Conservation (phyloP, 2,797 vertebrate genomes). For the Amblyopsis hoosieri region DNA sequence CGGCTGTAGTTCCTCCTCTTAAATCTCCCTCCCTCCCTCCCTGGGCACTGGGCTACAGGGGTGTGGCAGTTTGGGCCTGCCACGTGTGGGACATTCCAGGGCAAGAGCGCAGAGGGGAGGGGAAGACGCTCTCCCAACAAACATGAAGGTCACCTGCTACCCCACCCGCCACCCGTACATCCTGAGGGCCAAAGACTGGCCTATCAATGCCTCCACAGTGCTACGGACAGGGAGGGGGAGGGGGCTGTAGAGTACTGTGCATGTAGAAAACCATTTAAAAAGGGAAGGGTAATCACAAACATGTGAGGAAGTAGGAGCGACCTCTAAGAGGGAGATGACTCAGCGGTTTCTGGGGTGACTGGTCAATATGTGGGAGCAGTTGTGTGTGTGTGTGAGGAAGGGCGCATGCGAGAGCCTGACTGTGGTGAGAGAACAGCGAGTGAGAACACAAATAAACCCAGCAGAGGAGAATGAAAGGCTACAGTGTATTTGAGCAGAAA, state of each 20-base stretch:
- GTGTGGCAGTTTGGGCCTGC: slow-evolving; percentile 76
- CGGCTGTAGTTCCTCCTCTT: too few species aligned
- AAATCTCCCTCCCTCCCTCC: slow-evolving; percentile 16
- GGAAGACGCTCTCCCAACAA: slow-evolving; percentile 17
- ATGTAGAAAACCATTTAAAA: slow-evolving; percentile 6
- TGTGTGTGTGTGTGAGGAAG: slow-evolving; percentile 4
- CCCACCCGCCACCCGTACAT: neutral
- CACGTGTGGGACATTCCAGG: slow-evolving; percentile 84
- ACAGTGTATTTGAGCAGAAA: slow-evolving; percentile 58
- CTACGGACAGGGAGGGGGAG: slow-evolving; percentile 19
- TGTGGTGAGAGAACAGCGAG: slow-evolving; percentile 48
- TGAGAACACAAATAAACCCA: slow-evolving; percentile 65
- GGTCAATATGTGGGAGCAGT: slow-evolving; percentile 30
- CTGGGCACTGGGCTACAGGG: slow-evolving; percentile 35
- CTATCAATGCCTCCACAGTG: slow-evolving; percentile 2
- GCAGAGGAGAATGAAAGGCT: slow-evolving; percentile 51
- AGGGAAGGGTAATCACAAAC: slow-evolving; percentile 22
- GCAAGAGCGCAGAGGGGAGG: slow-evolving; percentile 58
- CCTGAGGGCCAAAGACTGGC: neutral
- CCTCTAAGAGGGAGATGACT: slow-evolving; percentile 5
- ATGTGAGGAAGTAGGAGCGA: slow-evolving; percentile 4
- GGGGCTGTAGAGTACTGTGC: slow-evolving; percentile 27
- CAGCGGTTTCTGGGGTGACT: slow-evolving; percentile 13
- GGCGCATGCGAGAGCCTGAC: slow-evolving; percentile 9
- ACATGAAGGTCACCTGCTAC: too few species aligned